Evolutionary conservation across 2,797 vertebrate species (phyloP), one percentile per base, ranked within the genome.

Genomic region (Lithobates sylvaticus): DNA sequence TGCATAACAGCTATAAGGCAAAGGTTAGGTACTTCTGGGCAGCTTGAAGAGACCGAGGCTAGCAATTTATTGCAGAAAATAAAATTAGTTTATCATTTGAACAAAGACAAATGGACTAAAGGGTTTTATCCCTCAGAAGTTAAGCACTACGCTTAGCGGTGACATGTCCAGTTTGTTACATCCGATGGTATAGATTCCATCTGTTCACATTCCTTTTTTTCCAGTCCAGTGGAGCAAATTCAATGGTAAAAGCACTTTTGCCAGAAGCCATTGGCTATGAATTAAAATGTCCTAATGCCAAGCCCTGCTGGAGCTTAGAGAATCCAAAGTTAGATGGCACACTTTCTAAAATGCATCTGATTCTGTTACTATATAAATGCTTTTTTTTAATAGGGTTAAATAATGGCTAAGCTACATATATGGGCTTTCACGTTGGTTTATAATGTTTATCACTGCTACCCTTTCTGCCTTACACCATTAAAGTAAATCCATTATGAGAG

Each of bases 221-320:
- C 91, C 91, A 91, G 90, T 84, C 89, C 92, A 92, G 3, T 91
- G 90, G 88, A 93, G 91, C 92, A 93, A 89, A 92, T 91, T 89
- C 88, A 90, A 88, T 80, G 88, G 90, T 85, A 82, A 89, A 89
- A 90, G 88, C 87, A 88, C 89, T 91, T 83, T 90, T 90, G 90
- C 91, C 91, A 90, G 89, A 87, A 90, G 91, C 90, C 81, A 70
- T 91, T 90, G 89, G 89, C 91, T 76, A 91, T 78, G 68, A 83
- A 84, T 88, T 61, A 75, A 13, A 76, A 78, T 58, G 18, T 54
- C 9, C 16, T 50, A 82, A 36, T 90, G 76, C 87, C 89, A 91
- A 89, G 70, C 69, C 79, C 83, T 81, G 54, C 87, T 88, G 83
- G 71, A 84, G 84, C 34, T 90, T 74, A 78, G 80, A 54, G 84